Percentiles rank a stretch among this genome's conserved stretches.
Evolutionary conservation across 64 coral and sea anemone genomes (phyloP).

Genomic region (Porites australiensis): DNA sequence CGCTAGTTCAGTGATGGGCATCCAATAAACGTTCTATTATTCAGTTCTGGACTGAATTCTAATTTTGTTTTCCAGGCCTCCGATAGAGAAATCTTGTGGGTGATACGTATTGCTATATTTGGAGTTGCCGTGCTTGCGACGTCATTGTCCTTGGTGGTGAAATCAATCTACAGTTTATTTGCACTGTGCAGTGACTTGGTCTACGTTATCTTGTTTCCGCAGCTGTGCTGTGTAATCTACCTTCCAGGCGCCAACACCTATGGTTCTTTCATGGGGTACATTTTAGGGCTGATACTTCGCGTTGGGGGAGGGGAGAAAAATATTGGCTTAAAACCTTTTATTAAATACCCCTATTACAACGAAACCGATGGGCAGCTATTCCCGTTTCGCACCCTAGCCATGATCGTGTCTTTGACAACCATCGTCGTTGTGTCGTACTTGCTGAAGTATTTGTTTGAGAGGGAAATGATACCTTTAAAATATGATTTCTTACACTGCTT

Average conservation of each 20-base stretch:
- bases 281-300: slow-evolving; percentile 76
- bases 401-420: slow-evolving; percentile 66
- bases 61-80: slow-evolving; percentile 75
- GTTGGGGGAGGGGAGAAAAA: slow-evolving; percentile 73
- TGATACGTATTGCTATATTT: slow-evolving; percentile 86
- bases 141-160: slow-evolving; percentile 69
- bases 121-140: slow-evolving; percentile 72
- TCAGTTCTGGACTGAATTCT: too few species aligned
- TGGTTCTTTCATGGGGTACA: slow-evolving; percentile 87
- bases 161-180: slow-evolving; percentile 84
- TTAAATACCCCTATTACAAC: slow-evolving; percentile 91
- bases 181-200: slow-evolving; percentile 82
- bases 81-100: slow-evolving; percentile 77
- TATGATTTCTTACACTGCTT: slow-evolving; percentile 75
- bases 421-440: slow-evolving; percentile 71
- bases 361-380: slow-evolving; percentile 71
- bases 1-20: too few species aligned
- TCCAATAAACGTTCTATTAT: too few species aligned
- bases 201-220: slow-evolving; percentile 91
- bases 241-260: slow-evolving; percentile 84
- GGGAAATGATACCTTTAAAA: slow-evolving; percentile 52
- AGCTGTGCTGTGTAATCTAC: slow-evolving; percentile 85
- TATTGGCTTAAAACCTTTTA: slow-evolving; percentile 66
- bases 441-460: slow-evolving; percentile 63
- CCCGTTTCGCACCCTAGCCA: slow-evolving; percentile 82